Evolutionary conservation across 1,140 invertebrate species (phyloP).

Genomic region (Pararge aegeria): DNA sequence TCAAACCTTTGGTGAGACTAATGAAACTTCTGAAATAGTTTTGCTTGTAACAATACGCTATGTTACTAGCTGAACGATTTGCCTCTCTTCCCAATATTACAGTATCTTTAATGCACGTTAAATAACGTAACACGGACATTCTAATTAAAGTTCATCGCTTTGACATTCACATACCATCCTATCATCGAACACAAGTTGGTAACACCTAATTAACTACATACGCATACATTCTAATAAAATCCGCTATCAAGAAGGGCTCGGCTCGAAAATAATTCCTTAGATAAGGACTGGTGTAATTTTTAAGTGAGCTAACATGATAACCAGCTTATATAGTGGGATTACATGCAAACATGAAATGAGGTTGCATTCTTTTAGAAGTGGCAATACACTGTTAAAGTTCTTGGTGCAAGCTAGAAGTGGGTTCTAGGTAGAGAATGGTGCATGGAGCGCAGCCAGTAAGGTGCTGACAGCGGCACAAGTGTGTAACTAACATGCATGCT

Average conservation of each 20-base stretch:
- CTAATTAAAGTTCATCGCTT: slow-evolving; percentile 79
- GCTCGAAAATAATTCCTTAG: slow-evolving; percentile 62
- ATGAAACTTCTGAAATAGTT: slow-evolving; percentile 68
- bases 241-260: slow-evolving; percentile 74
- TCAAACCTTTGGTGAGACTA: slow-evolving; percentile 71
- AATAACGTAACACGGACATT: slow-evolving; percentile 77
- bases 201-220: slow-evolving; percentile 71
- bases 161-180: slow-evolving; percentile 77
- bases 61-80: slow-evolving; percentile 59
- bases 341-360: slow-evolving; percentile 46
- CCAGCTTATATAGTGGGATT: slow-evolving; percentile 60
- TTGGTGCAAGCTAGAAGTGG: slow-evolving; percentile 75
- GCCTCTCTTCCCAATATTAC: slow-evolving; percentile 50
- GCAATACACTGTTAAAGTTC: slow-evolving; percentile 56
- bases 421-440: slow-evolving; percentile 78
- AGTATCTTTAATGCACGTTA: slow-evolving; percentile 67
- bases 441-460: slow-evolving; percentile 72
- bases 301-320: slow-evolving; percentile 68
- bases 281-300: slow-evolving; percentile 68
- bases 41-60: slow-evolving; percentile 66
- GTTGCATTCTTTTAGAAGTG: slow-evolving; percentile 51
- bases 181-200: slow-evolving; percentile 69
- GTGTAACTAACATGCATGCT: slow-evolving; percentile 79
- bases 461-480: slow-evolving; percentile 70
- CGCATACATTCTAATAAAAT: slow-evolving; percentile 67